These are phyloP conservation scores for Sesamia nonagrioides DNA, from an alignment of 1,140 invertebrate genomes.

Conservation along the genomic window DNA sequence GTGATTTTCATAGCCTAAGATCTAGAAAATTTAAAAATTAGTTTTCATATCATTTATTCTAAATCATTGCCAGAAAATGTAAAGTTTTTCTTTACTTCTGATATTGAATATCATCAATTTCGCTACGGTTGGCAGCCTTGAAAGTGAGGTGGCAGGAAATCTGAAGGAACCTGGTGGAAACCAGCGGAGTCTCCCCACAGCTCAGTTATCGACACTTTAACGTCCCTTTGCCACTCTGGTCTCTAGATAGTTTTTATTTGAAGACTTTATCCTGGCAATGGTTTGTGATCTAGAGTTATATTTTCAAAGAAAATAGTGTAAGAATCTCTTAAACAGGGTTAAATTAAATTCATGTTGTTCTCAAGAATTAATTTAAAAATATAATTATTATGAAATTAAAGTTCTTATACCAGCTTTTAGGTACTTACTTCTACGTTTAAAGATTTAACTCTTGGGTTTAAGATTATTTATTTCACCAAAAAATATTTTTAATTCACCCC, in stretches of 20 bases:
- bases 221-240: constrained; percentile 14
- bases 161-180: not conserved
- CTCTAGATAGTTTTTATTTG: constrained; percentile 7
- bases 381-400: too few species aligned
- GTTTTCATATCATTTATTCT: too few species aligned
- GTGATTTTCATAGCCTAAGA: too few species aligned
- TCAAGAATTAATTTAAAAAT: too few species aligned
- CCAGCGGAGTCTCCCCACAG: not conserved
- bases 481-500: too few species aligned
- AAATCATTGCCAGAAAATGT: too few species aligned
- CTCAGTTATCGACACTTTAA: constrained; percentile 38
- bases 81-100: not conserved
- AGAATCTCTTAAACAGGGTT: not conserved
- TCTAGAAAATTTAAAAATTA: too few species aligned
- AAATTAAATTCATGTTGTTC: too few species aligned
- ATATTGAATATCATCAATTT: not conserved
- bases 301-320: not conserved
- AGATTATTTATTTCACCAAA: too few species aligned
- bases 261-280: not conserved
- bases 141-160: not conserved
- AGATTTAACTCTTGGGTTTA: too few species aligned
- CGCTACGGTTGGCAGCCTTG: not conserved
- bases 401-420: too few species aligned
- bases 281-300: not conserved
- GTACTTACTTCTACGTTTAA: too few species aligned